Base-by-base conservation (phyloP, 2,113 vertebrate genomes). In the Synchiropus splendidus region DNA sequence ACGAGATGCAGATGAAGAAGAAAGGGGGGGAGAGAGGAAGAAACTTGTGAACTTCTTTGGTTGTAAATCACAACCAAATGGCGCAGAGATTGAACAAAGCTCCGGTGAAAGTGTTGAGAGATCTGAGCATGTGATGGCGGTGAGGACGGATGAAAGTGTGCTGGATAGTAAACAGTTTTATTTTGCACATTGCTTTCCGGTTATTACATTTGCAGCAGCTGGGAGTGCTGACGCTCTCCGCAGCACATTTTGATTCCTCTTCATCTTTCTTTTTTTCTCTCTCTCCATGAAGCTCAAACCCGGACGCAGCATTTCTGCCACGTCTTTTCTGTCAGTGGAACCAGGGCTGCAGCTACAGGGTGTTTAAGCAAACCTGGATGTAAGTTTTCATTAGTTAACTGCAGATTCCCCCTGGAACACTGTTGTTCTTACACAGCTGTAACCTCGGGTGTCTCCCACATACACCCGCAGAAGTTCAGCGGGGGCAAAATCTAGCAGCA, bases 11-110 rank as follows among this genome's bases (percentile, higher is more conserved):
- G 63, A 71, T 58, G 61, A 65, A 64, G 49, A 64, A 65, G 69
- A 60, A 42, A 42, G 36, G 50, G 42, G 59, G 72, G 74, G 70
- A 75, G 70, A 58, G 58, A 79, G 61, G 67, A 61, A 66, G 31
- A 78, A 72, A 75, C 71, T 62, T 73, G 48, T 75, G 78, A 77
- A 73, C 61, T 55, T 67, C 59, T 74, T 70, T 77, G 66, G 67
- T 73, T 68, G 70, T 73, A 80, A 82, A 84, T 79, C 64, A 42
- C 67, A 77, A 80, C 78, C 77, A 79, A 77, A 79, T 78, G 78
- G 69, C 39, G 16, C 27, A 54, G 44, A 49, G 62, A 75, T 54
- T 9, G 70, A 76, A 59, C 42, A 47, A 63, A 1, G 50, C 58
- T 42, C 54, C 48, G 67, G 73, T 54, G 72, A 72, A 74, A 75